phyloP scores from a whole-genome alignment of 2,113 vertebrate species.

The Otolemur garnettii region DNA sequence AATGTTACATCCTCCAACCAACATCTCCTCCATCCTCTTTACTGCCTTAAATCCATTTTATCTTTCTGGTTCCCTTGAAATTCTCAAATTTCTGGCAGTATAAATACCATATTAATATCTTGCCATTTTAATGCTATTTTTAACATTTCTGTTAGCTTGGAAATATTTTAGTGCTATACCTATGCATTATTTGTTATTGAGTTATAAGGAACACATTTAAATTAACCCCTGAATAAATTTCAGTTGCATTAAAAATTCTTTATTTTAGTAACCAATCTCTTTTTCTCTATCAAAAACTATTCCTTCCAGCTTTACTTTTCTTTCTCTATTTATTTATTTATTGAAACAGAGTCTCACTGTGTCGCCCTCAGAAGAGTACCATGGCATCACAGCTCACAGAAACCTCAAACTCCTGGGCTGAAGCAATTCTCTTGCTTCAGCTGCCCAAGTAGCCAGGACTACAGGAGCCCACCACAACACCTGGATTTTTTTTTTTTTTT shows the following conservation, averaged over 20 bases:
- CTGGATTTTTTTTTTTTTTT: too few species aligned
- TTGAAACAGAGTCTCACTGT: too few species aligned
- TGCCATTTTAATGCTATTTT: background rate
- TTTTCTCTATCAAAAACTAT: slow-evolving; percentile 44
- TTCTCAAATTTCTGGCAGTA: background rate
- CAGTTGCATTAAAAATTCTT: slow-evolving; percentile 26
- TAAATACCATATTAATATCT: slow-evolving; percentile 18
- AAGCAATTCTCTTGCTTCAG: too few species aligned
- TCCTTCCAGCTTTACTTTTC: background rate
- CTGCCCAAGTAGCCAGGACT: too few species aligned
- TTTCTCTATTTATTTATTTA: background rate
- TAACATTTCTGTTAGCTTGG: background rate
- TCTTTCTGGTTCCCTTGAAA: background rate
- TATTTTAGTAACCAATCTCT: background rate
- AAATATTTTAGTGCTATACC: background rate
- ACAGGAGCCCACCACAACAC: too few species aligned
- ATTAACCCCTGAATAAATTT: slow-evolving; percentile 47
- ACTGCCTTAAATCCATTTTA: background rate
- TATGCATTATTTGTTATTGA: background rate
- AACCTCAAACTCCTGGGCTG: too few species aligned
- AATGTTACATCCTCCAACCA: background rate
- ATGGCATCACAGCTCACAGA: too few species aligned
- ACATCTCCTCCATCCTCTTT: background rate
- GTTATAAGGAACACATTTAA: slow-evolving; percentile 7
- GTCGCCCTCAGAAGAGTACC: too few species aligned